Conservation (phyloP, 2,113 vertebrate genomes). For the Pteruthius melanotis region DNA sequence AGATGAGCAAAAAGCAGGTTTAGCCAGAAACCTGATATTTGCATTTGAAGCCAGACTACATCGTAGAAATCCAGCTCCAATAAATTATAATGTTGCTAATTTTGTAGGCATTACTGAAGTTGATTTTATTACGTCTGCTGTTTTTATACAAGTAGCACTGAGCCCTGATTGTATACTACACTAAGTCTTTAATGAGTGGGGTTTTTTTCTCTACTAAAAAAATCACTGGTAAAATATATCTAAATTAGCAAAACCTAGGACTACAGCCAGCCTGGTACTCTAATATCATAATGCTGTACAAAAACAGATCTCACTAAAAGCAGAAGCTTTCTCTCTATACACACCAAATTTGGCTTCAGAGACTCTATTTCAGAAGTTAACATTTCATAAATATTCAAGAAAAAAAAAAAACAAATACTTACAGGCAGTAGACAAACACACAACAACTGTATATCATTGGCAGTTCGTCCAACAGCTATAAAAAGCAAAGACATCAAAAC, state of each 20-base stretch:
- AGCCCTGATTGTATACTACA: not conserved
- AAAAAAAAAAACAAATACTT: constrained; percentile 73
- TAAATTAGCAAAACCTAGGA: not conserved
- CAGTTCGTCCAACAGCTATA: constrained; percentile 93
- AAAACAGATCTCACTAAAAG: not conserved
- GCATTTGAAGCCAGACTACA: not conserved
- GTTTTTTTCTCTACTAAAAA: not conserved
- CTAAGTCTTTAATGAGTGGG: not conserved
- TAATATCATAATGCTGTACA: not conserved
- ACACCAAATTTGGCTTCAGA: not conserved
- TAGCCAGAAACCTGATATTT: not conserved
- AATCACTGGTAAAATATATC: not conserved
- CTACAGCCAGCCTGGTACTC: not conserved
- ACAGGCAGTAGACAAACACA: constrained; percentile 97
- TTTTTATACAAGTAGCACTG: not conserved
- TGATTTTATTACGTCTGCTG: not conserved
- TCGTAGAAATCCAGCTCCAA: not conserved
- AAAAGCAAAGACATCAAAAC: constrained; percentile 56
- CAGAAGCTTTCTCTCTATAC: not conserved
- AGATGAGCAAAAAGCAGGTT: not conserved
- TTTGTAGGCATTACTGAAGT: not conserved
- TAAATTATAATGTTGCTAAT: not conserved
- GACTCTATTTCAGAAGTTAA: not conserved
- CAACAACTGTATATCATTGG: constrained; percentile 99
- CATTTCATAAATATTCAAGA: not conserved